These are phyloP conservation scores for Leptopilina syphax DNA, from an alignment of 2,888 invertebrate species.

Conservation along the genomic window DNA sequence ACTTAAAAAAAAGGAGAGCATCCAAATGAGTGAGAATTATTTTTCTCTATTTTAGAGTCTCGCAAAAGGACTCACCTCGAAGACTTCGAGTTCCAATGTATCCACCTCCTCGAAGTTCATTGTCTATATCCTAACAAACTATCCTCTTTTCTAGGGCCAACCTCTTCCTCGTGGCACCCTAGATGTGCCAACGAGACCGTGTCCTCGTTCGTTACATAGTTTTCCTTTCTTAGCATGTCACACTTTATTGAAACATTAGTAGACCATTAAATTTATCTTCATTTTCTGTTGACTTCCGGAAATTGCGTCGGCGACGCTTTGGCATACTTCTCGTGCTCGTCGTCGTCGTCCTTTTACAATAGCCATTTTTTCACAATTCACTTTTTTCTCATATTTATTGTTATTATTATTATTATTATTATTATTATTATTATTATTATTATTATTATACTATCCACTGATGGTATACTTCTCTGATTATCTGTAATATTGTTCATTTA, in stretches of 20 bases:
- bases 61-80: slow-evolving; percentile 71
- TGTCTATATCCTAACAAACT: slow-evolving; percentile 71
- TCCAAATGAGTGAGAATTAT: not conserved
- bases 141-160: slow-evolving; percentile 69
- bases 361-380: slow-evolving; percentile 19
- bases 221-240: slow-evolving; percentile 52
- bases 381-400: not conserved
- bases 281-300: not conserved
- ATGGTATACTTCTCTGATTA: too few species aligned
- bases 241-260: slow-evolving; percentile 44
- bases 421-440: not conserved
- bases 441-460: not conserved
- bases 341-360: not conserved
- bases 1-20: not conserved
- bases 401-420: not conserved
- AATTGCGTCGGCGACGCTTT: slow-evolving; percentile 30
- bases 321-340: slow-evolving; percentile 9
- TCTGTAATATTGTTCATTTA: too few species aligned
- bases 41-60: not conserved
- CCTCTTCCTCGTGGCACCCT: slow-evolving; percentile 70
- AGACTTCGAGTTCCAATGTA: slow-evolving; percentile 76
- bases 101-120: slow-evolving; percentile 74
- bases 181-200: slow-evolving; percentile 66
- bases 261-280: slow-evolving; percentile 32
- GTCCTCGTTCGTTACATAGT: slow-evolving; percentile 67